Percentiles rank a stretch among this genome's conserved stretches.
Evolutionary conservation across 2,797 vertebrate species (phyloP).

Genomic region (Aplochiton taeniatus): DNA sequence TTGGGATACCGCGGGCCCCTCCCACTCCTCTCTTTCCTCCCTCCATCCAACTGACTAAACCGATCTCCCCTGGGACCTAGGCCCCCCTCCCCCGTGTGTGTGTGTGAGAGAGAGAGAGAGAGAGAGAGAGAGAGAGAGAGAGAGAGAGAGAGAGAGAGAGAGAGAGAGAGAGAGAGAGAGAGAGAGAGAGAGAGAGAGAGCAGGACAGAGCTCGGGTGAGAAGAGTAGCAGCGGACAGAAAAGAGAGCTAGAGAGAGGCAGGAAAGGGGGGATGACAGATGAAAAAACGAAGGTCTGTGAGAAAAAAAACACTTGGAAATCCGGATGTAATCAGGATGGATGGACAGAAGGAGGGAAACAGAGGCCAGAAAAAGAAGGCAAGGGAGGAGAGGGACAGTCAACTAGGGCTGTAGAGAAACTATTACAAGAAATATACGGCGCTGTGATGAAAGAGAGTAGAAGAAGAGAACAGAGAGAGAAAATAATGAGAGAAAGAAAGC

Average conservation of each 20-base stretch:
- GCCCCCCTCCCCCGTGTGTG: constrained; percentile 44
- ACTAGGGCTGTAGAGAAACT: constrained; percentile 6
- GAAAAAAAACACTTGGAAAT: constrained; percentile 44
- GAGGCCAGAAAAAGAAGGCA: neutral
- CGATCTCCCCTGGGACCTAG: constrained; percentile 61
- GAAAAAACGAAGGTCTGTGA: constrained; percentile 32
- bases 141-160: constrained; percentile 11
- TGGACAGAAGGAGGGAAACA: constrained; percentile 18
- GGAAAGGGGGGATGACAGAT: constrained; percentile 38
- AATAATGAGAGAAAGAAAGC: constrained; percentile 11
- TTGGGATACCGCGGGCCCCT: constrained; percentile 54
- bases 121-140: constrained; percentile 17
- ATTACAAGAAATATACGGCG: constrained; percentile 31
- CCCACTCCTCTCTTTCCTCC: constrained; percentile 31
- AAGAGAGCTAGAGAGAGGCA: constrained; percentile 23
- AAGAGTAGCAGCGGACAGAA: constrained; percentile 16
- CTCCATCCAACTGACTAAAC: constrained; percentile 53
- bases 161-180: constrained; percentile 18
- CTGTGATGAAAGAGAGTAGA: constrained; percentile 25
- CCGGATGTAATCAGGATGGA: constrained; percentile 41
- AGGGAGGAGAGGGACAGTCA: constrained; percentile 24
- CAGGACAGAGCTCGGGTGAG: constrained; percentile 2
- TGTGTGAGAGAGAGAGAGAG: constrained; percentile 13
- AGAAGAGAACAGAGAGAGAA: constrained; percentile 23
- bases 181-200: constrained; percentile 23